Base-by-base conservation (phyloP, 1,140 invertebrate species). In the Anastrepha ludens region DNA sequence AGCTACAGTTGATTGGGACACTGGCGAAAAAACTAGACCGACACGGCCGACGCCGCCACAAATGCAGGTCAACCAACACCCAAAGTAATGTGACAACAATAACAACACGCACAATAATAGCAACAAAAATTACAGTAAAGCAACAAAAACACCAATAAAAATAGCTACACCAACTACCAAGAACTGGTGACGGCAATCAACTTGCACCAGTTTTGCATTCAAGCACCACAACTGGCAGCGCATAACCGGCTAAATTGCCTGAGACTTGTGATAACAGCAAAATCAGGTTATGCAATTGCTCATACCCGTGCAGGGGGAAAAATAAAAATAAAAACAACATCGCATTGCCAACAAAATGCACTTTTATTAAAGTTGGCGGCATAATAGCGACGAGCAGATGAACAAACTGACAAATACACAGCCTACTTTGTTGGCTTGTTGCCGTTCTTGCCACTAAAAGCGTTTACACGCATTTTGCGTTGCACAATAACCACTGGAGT, bases 41-140 rank as follows among this genome's bases (percentile, higher is more conserved):
- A 81, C 74, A 81, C 44, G 74, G 74, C 47, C 47, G 74, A 55
- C 74, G 74, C 15, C 47, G 74, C 47, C n/a, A 44, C 70, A 81
- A 81, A 81, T 81, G 74, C 74, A 81, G 74, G 74, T 81, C 74
- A 55, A 81, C 47, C 74, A 81, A 81, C 74, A 81, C 74, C 74
- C 44, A 81, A 81, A 55, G 47, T 29, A 29, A 81, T 81, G 47
- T 50, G 74, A 81, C 74, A 81, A 58, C 74, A 81, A 81, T 6
- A 70, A 6, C 13, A 74, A 50, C 13, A 74, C 44, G 15, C 3
- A 74, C 41, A 74, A 74, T 13, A 74, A 50, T 17, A 15, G 8
- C 39, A n/a, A 7, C 1, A 74, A 50, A 15, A 47, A 67, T 9
- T 39, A 67, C 29, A 44, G 0, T 29, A 55, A 55, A 20, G 74